Percentiles rank a stretch among this genome's conserved stretches.
phyloP scores from a whole-genome alignment of 2,113 vertebrate genomes.

The Macquaria ambigua region DNA sequence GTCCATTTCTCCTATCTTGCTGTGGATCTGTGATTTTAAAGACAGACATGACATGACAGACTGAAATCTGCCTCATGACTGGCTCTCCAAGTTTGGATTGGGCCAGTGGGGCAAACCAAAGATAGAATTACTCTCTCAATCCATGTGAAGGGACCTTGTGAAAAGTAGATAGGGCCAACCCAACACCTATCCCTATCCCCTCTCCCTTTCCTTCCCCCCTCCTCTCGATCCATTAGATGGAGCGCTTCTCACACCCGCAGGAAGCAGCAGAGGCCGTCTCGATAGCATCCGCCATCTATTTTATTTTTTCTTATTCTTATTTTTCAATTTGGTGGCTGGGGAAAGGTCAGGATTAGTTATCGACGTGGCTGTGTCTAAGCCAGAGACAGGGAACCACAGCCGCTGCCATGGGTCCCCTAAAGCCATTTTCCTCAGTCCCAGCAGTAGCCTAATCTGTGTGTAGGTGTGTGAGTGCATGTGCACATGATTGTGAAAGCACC shows the following conservation, averaged over 20 bases:
- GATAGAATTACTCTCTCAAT: constrained; percentile 66
- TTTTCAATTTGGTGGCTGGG: constrained; percentile 85
- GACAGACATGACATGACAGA: constrained; percentile 13
- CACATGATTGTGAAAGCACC: constrained; percentile 11
- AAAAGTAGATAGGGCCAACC: constrained; percentile 59
- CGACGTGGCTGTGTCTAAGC: constrained; percentile 84
- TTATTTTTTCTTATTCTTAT: constrained; percentile 86
- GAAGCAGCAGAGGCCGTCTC: constrained; percentile 75
- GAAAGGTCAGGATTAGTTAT: constrained; percentile 89
- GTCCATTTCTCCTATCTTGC: constrained; percentile 24
- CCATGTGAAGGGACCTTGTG: constrained; percentile 67
- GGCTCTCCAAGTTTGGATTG: constrained; percentile 44
- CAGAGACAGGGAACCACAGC: constrained; percentile 76
- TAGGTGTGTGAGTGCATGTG: constrained; percentile 37
- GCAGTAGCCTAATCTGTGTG: constrained; percentile 77
- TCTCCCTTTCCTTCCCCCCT: constrained; percentile 24
- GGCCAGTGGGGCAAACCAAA: constrained; percentile 43
- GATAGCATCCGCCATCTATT: constrained; percentile 85
- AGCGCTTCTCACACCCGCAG: constrained; percentile 70
- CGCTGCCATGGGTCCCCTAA: constrained; percentile 75
- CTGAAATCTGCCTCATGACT: constrained; percentile 29
- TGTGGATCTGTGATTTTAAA: constrained; percentile 45
- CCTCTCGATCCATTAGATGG: constrained; percentile 80
- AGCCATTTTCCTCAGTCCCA: constrained; percentile 80
- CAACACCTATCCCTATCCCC: constrained; percentile 27